Conservation (phyloP, 2,113 vertebrate genomes). For the Ictalurus furcatus region DNA sequence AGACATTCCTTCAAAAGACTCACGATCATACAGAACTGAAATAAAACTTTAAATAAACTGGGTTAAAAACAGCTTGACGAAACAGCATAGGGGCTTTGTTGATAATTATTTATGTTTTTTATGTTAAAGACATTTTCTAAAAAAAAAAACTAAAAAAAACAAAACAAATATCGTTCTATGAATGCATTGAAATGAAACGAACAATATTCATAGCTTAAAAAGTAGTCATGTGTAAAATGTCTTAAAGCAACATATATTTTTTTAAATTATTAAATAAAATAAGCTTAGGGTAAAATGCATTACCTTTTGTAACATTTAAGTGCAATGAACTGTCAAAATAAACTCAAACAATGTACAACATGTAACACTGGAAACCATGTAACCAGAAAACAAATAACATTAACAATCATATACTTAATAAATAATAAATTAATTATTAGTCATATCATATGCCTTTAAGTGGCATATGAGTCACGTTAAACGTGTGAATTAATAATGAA, state of each 20-base stretch:
- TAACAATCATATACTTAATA: not conserved
- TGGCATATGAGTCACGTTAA: not conserved
- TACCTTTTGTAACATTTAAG: not conserved
- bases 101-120: not conserved
- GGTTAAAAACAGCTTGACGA: constrained; percentile 11
- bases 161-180: not conserved
- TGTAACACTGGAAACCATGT: not conserved
- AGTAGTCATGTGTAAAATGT: not conserved
- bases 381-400: not conserved
- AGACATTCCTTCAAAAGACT: constrained; percentile 52
- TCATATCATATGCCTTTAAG: not conserved
- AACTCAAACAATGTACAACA: not conserved
- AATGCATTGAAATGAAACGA: not conserved
- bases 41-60: constrained; percentile 45
- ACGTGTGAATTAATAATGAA: not conserved
- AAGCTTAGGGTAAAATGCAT: not conserved
- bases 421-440: not conserved
- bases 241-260: not conserved
- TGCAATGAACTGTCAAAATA: not conserved
- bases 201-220: not conserved
- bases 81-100: not conserved
- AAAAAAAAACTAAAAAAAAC: no score
- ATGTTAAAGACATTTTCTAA: not conserved
- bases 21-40: constrained; percentile 24
- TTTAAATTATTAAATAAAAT: not conserved